Evolutionary conservation across 2,888 invertebrate genomes (phyloP), one percentile per base, ranked within the genome.

Genomic region (Choristoneura rosaceana): DNA sequence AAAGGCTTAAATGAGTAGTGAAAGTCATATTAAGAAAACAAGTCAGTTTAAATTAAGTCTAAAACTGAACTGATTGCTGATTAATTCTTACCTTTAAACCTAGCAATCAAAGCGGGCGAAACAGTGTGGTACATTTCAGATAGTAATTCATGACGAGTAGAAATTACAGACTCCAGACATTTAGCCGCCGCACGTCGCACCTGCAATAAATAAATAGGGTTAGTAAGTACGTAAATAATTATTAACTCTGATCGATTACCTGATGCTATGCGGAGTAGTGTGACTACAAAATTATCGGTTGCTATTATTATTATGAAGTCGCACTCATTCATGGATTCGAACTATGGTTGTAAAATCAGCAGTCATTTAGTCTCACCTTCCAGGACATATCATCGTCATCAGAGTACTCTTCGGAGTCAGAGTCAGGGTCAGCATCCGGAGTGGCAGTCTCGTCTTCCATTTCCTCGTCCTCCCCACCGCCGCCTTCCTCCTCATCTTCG

Each of bases 361-460:
- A 43, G 41, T 33, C 15, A 25, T 25, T 25, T 5, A 4, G 50
- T 68, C 66, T 58, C 74, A 92, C 98, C 95, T 99, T 99, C 99
- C 99, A 99, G 74, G 99, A 99, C 98, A 99, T 98, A 87, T 99
- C 99, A 87, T 99, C 99, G 89, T 99, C 99, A 89, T 99, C 99
- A 62, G 99, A 99, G 88, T 99, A 99, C 83, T 99, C 99, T 84
- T 99, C 98, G 78, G 98, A 98, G 77, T 96, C 96, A 38, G 97
- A 98, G 61, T 96, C 97, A 0, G 95, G 96, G 74, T 96, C 98
- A 84, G 96, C 97, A 50, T 95, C 95, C 7, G 95, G 95, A 67
- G 96, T 95, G 66, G 92, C 95, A 59, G 96, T 95, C 74, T 96
- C 96, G 79, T 97, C 97, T 38, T 96, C 96, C 90, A 96, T 97